Base-by-base conservation (phyloP, 2,113 vertebrate genomes). In the Oreocharis arfaki region DNA sequence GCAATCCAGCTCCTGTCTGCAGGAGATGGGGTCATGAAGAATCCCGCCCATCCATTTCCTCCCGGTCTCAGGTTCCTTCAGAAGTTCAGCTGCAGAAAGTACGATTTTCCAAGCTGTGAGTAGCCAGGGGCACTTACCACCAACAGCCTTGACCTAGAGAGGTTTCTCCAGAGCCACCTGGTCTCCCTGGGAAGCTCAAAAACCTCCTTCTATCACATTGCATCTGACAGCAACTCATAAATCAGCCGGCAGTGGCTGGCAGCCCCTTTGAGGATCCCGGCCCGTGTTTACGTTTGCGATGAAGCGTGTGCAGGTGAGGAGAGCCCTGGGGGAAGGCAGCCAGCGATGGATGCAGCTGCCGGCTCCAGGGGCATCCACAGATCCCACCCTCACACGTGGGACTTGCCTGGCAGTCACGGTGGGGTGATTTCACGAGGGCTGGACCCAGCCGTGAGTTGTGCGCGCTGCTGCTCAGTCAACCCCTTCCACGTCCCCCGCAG, bases 111-210 rank as follows among this genome's bases (percentile, higher is more conserved):
- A 60, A 75, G 56, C n/a, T 41, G 32, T 27, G 69, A 39, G 68
- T 74, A 84, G 85, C 79, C 90, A 70, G 86, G 81, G 93, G 87
- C 89, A 50, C 41, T 86, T 55, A 56, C 33, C 76, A 78, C 76
- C 71, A 71, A 26, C 41, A 89, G 24, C 76, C 68, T 75, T 81
- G 90, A 90, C 85, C 79, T 27, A 8, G 9, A 52, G 64, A 86
- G 64, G 44, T 67, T 93, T 41, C 75, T 89, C 60, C 82, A 92
- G 92, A 93, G 41, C 85, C 95, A 96, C 90, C 95, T 94, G 91
- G 56, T 35, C 73, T 93, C 80, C 52, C 64, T 32, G 52, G 27
- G 65, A 96, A 90, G 69, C 56, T 57, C 11, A 1, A 41, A 93
- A 90, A 27, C 35, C 85, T 90, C 67, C 16, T 86, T 59, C 85